A percentile compares a stretch with the other conserved stretches of the same genome.
These are phyloP conservation scores for Eulimnadia texana DNA, from an alignment of 1,140 invertebrate genomes.

Conservation along the genomic window DNA sequence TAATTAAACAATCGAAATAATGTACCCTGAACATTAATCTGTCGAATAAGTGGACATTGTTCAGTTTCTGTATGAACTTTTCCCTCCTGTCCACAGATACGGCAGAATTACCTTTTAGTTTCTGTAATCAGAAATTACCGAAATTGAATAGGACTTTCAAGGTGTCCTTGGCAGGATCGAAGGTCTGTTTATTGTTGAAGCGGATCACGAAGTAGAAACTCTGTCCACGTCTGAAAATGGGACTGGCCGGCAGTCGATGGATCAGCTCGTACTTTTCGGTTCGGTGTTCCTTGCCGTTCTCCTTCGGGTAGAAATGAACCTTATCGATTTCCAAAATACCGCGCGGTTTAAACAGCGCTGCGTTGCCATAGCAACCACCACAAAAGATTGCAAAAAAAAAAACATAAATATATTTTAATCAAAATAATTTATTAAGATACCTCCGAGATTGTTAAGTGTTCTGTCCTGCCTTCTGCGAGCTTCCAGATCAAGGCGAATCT, in stretches of 20 bases:
- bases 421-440: neutral
- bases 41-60: too few relatives aligned
- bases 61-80: too few relatives aligned
- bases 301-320: conserved; percentile 27
- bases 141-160: conserved; percentile 43
- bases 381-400: neutral
- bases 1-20: too few relatives aligned
- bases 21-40: too few relatives aligned
- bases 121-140: conserved; percentile 33
- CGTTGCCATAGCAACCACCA: neutral
- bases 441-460: neutral
- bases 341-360: neutral
- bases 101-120: too few relatives aligned
- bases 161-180: conserved; percentile 36
- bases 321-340: conserved; percentile 21
- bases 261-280: conserved; percentile 30
- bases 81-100: too few relatives aligned
- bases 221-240: conserved; percentile 46
- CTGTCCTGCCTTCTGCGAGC: neutral
- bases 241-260: conserved; percentile 26
- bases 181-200: conserved; percentile 34
- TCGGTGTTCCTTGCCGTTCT: conserved; percentile 29
- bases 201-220: conserved; percentile 43
- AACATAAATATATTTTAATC: neutral
- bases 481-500: neutral